These are phyloP conservation scores for Casuarius casuarius DNA, from an alignment of 2,113 vertebrate genomes.

Conservation along the genomic window DNA sequence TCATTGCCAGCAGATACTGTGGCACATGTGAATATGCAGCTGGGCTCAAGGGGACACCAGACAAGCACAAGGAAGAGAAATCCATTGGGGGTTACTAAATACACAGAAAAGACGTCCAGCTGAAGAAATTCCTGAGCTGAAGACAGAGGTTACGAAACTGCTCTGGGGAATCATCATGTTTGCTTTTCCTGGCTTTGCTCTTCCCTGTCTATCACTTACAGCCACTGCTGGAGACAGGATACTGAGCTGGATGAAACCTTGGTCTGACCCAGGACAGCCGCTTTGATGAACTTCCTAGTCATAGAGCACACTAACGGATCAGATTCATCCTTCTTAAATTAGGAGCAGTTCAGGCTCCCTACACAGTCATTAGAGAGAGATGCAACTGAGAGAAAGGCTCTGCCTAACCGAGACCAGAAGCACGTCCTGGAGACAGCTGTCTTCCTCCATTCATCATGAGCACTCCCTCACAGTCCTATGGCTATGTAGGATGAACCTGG, in stretches of 20 bases:
- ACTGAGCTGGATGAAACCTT: neutral
- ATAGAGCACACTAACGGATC: neutral
- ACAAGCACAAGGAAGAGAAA: neutral
- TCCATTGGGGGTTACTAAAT: neutral
- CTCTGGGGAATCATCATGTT: neutral
- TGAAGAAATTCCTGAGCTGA: slow-evolving; percentile 1
- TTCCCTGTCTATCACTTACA: neutral
- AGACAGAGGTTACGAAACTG: neutral
- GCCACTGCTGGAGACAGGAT: slow-evolving; percentile 21
- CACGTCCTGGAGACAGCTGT: neutral
- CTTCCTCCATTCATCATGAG: neutral
- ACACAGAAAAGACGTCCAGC: neutral
- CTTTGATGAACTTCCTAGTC: neutral
- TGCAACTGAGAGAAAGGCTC: neutral
- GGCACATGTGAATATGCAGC: neutral
- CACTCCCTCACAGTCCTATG: neutral
- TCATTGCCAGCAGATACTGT: neutral
- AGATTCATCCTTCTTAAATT: neutral
- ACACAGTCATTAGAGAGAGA: neutral
- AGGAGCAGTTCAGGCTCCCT: neutral
- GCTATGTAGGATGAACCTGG: neutral
- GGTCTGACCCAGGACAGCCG: neutral
- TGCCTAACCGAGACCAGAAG: accelerated
- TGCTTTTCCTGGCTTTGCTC: slow-evolving; percentile 28
- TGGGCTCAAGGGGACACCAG: neutral